Conservation (phyloP, 2,888 invertebrate genomes). For the Melangyna quadrimaculata region DNA sequence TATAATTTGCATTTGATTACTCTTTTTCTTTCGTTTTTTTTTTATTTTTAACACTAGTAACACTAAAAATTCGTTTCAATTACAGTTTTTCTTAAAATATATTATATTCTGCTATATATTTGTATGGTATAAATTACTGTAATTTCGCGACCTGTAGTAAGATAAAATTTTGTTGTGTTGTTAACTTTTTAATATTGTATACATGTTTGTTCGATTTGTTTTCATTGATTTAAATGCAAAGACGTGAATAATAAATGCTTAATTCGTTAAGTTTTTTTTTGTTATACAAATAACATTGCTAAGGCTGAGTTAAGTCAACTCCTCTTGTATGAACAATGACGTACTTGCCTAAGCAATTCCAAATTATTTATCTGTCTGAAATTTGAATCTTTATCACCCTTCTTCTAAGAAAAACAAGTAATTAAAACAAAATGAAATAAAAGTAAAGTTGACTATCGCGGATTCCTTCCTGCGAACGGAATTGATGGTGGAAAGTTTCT, state of each 20-base stretch:
- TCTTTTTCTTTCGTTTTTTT: neutral
- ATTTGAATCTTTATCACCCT: too few species aligned
- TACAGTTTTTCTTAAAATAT: constrained; percentile 68
- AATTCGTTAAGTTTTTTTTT: too few species aligned
- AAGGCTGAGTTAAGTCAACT: too few species aligned
- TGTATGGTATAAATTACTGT: constrained; percentile 65
- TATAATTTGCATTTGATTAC: constrained; percentile 47
- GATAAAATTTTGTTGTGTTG: constrained; percentile 29
- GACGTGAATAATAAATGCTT: neutral
- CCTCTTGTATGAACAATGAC: too few species aligned
- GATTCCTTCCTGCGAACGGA: too few species aligned
- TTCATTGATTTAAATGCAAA: constrained; percentile 39
- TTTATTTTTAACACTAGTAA: constrained; percentile 43
- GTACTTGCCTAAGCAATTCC: too few species aligned
- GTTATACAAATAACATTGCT: too few species aligned
- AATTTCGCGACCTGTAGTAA: constrained; percentile 60
- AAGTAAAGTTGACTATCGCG: too few species aligned
- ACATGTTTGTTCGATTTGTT: neutral
- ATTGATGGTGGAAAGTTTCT: too few species aligned
- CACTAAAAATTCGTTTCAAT: constrained; percentile 70
- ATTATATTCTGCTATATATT: constrained; percentile 35
- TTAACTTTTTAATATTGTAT: constrained; percentile 56
- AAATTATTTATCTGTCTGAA: too few species aligned
- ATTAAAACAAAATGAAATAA: too few species aligned
- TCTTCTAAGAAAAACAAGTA: too few species aligned